Evolutionary conservation across 2,797 vertebrate genomes (phyloP).

Genomic region (Tokudaia tokunoshimensis): DNA sequence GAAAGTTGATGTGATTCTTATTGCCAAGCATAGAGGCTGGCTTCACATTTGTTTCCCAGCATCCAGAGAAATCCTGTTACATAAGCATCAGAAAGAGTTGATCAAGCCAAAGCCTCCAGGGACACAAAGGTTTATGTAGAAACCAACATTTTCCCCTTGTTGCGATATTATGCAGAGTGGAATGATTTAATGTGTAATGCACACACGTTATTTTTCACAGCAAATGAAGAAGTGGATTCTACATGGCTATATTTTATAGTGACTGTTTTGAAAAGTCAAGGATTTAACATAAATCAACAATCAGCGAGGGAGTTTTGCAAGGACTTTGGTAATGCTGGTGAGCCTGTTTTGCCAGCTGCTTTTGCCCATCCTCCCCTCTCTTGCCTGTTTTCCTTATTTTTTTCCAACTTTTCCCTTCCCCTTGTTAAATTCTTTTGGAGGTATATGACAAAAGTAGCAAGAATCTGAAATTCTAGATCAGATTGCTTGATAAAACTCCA

Average conservation of each 20-base stretch:
- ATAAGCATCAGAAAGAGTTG: neutral
- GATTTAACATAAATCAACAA: slow-evolving; percentile 24
- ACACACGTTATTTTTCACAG: slow-evolving; percentile 43
- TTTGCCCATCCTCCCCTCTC: neutral
- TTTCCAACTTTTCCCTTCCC: neutral
- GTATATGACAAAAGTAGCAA: neutral
- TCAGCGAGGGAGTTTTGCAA: neutral
- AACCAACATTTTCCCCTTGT: neutral
- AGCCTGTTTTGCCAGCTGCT: neutral
- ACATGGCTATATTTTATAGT: slow-evolving; percentile 5
- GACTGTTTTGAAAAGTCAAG: slow-evolving; percentile 52
- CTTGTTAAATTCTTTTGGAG: neutral
- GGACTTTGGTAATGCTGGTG: neutral
- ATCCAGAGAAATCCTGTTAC: neutral
- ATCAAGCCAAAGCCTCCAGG: neutral
- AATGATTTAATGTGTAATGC: neutral
- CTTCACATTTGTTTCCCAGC: neutral
- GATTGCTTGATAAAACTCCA: neutral
- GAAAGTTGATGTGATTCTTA: neutral
- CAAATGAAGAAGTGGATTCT: slow-evolving; percentile 31
- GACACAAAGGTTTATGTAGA: neutral
- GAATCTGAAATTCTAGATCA: neutral
- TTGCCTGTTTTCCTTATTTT: neutral
- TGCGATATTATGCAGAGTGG: slow-evolving; percentile 24
- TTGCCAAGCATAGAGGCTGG: neutral